Evolutionary conservation across 2,797 vertebrate genomes (phyloP).

Genomic region (Alfaro cultratus): DNA sequence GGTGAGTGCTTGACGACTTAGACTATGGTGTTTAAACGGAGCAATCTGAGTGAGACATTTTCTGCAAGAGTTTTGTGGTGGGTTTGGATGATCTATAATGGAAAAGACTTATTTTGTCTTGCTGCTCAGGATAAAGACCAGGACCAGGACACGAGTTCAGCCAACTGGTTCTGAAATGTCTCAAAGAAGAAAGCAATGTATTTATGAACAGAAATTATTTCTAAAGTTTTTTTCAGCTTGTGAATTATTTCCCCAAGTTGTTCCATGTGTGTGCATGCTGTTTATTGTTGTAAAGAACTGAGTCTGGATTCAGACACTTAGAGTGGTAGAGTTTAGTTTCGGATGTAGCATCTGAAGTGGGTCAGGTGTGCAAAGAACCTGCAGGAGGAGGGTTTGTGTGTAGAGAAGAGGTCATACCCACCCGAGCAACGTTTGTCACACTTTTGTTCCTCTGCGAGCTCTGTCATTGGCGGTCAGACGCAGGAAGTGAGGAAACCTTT

Average conservation of each 20-base stretch:
- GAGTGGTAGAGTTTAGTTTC: background rate
- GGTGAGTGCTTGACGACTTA: conserved; percentile 56
- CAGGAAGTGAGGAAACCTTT: conserved; percentile 70
- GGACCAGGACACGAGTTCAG: background rate
- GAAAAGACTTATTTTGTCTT: background rate
- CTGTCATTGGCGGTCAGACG: conserved; percentile 56
- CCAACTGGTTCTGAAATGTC: background rate
- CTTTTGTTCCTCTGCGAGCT: conserved; percentile 14
- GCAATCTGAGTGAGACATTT: background rate
- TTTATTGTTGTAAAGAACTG: background rate
- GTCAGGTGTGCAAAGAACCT: conserved; percentile 12
- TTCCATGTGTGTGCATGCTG: background rate
- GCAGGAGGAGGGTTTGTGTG: background rate
- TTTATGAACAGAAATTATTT: background rate
- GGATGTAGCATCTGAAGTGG: background rate
- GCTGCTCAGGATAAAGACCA: background rate
- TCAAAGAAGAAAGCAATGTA: background rate
- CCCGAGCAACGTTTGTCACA: conserved; percentile 29
- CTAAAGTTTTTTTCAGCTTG: background rate
- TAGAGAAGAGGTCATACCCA: conserved; percentile 31
- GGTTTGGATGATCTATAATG: background rate
- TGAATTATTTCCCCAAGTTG: background rate
- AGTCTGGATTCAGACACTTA: background rate
- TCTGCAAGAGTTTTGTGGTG: background rate
- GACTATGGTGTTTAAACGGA: background rate